phyloP scores from a whole-genome alignment of 2,888 invertebrate species.

The Ctenicera cuprea region DNA sequence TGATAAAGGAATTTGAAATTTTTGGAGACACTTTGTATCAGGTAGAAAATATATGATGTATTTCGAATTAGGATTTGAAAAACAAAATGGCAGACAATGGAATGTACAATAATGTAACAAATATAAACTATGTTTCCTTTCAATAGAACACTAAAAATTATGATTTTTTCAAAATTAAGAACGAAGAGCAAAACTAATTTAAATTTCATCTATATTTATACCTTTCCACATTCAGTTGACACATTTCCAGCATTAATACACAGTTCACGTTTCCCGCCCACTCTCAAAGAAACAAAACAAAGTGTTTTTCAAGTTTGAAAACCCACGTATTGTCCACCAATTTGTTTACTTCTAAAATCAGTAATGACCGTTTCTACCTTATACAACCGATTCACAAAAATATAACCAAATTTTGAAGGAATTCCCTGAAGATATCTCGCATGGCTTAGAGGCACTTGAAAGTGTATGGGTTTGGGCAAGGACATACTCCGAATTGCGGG shows the following conservation, averaged over 20 bases:
- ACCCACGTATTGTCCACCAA: not conserved
- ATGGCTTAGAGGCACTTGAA: constrained; percentile 64
- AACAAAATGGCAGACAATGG: not conserved
- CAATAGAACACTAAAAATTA: too few species aligned
- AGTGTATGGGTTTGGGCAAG: constrained; percentile 80
- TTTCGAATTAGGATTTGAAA: not conserved
- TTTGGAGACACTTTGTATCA: constrained; percentile 75
- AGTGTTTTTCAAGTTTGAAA: too few species aligned
- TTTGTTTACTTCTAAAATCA: not conserved
- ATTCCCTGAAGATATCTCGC: constrained; percentile 61
- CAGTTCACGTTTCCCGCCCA: too few species aligned
- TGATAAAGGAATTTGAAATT: constrained; percentile 76
- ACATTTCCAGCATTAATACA: too few species aligned
- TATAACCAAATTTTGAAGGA: constrained; percentile 49
- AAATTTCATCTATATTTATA: too few species aligned
- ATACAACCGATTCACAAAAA: not conserved
- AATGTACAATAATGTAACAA: too few species aligned
- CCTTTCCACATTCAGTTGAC: too few species aligned
- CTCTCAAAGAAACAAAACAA: too few species aligned
- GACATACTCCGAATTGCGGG: constrained; percentile 77
- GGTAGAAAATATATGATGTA: constrained; percentile 56
- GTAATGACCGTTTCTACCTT: not conserved
- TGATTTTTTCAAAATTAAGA: too few species aligned
- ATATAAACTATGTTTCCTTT: too few species aligned
- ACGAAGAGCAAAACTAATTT: too few species aligned